Evolutionary conservation across 2,113 vertebrate genomes (phyloP).

Genomic region (Rhea pennata): DNA sequence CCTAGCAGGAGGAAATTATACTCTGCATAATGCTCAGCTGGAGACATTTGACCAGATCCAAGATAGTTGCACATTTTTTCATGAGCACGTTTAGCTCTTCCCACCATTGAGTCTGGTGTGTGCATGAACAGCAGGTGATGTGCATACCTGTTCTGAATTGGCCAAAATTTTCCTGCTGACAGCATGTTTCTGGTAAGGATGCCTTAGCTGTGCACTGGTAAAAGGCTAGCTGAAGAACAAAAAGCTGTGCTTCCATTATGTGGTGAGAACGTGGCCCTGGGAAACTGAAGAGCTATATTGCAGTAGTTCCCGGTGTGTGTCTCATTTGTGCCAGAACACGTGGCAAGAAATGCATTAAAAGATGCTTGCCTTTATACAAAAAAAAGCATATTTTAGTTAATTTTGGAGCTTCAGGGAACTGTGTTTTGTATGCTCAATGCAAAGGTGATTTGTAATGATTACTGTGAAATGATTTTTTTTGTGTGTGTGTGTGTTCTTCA

Average conservation of each 20-base stretch:
- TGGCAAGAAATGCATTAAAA: not conserved
- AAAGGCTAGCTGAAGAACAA: not conserved
- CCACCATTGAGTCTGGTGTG: not conserved
- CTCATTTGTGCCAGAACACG: not conserved
- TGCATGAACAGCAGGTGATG: not conserved
- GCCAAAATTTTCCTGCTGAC: not conserved
- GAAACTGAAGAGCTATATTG: not conserved
- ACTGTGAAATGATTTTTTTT: not conserved
- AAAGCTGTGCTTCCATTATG: not conserved
- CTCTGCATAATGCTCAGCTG: not conserved
- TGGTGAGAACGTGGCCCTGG: not conserved
- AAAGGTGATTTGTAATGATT: not conserved
- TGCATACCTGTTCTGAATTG: not conserved
- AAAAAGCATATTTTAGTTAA: not conserved
- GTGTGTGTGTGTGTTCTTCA: not conserved
- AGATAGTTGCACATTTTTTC: not conserved
- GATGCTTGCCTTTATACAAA: not conserved
- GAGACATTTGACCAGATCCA: not conserved
- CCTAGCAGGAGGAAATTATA: not conserved
- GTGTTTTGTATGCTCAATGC: not conserved
- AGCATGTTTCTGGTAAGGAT: not conserved
- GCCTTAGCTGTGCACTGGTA: not conserved
- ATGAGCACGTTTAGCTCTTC: not conserved
- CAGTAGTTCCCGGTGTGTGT: accelerated
- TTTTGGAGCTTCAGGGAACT: not conserved